Base-by-base conservation (phyloP, 2,888 invertebrate species). In the Lamellibrachia satsuma region DNA sequence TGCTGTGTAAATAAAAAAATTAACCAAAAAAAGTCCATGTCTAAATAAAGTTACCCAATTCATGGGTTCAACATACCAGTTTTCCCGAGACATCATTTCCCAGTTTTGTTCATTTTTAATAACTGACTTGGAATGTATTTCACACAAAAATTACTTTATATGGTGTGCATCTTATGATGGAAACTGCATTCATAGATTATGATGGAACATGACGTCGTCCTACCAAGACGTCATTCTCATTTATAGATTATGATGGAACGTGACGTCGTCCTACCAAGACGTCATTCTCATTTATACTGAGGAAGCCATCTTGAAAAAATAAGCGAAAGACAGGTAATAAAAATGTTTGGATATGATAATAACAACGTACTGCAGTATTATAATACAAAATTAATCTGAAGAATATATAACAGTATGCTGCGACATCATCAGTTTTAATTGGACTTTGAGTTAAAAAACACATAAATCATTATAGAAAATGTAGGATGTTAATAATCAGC, bases 81-180 rank as follows among this genome's bases (percentile, higher is more conserved):
- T 91, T 39, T 27, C 39, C 39, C 60, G 4, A 51, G n/a, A 90
- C 11, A 90, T 91, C 91, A 92, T 91, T 91, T 92, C 92, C 92
- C 15, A 22, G 75, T 75, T 75, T 75, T 3, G 55, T 60, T 75
- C n/a, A 75, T 75, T 55, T 92, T 92, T 39, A 60, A 15, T 51
- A 90, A 22, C 15, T 90, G 90, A 60, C 92, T 91, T 60, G 90
- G 90, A 22, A 91, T 52, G 75, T 93, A 91, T 52, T 90, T 93
- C 75, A 92, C n/a, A 92, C 39, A 51, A 92, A 90, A 92, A 52
- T n/a, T 57, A 6, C 9, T 27, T 15, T 52, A 15, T 51, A 51
- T 90, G 15, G 52, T 51, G 39, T 39, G 8, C 52, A 90, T 92
- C 39, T 93, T 92, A 60, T 22, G 52, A 92, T 39, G 39, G 39